phyloP scores from a whole-genome alignment of 2,797 vertebrate species.

The Urocyon cinereoargenteus region DNA sequence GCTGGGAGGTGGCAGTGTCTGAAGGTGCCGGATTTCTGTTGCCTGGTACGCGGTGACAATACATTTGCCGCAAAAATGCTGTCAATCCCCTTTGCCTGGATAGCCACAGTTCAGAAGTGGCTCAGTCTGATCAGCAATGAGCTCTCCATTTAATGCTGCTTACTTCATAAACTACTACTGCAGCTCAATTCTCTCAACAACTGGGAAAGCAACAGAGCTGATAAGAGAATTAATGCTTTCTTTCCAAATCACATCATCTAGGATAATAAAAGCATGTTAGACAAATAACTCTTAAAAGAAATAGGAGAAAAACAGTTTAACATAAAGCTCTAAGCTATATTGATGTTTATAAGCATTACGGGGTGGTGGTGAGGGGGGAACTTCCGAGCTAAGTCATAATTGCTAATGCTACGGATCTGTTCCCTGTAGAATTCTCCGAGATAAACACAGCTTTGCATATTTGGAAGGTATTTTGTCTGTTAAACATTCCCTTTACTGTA shows the following conservation, averaged over 20 bases:
- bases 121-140: not conserved
- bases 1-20: not conserved
- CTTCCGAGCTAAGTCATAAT: conserved; percentile 55
- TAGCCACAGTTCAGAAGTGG: not conserved
- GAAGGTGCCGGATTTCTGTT: not conserved
- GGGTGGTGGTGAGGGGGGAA: not conserved
- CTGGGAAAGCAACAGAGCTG: conserved; percentile 83
- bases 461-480: conserved; percentile 66
- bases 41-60: not conserved
- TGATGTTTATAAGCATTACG: conserved; percentile 45
- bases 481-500: conserved; percentile 18
- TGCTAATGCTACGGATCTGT: conserved; percentile 61
- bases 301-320: conserved; percentile 56
- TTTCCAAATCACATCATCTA: conserved; percentile 83
- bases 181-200: conserved; percentile 83
- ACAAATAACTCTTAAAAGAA: conserved; percentile 76
- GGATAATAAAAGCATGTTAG: conserved; percentile 84
- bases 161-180: conserved; percentile 82
- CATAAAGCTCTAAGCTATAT: conserved; percentile 68
- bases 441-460: conserved; percentile 70
- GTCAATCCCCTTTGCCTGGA: conserved; percentile 1
- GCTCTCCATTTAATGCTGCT: conserved; percentile 79
- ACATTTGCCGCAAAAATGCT: not conserved
- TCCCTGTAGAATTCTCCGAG: conserved; percentile 63
- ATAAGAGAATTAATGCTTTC: conserved; percentile 84